Evolutionary conservation across 2,888 invertebrate species (phyloP).

Genomic region (Elysia crispata): DNA sequence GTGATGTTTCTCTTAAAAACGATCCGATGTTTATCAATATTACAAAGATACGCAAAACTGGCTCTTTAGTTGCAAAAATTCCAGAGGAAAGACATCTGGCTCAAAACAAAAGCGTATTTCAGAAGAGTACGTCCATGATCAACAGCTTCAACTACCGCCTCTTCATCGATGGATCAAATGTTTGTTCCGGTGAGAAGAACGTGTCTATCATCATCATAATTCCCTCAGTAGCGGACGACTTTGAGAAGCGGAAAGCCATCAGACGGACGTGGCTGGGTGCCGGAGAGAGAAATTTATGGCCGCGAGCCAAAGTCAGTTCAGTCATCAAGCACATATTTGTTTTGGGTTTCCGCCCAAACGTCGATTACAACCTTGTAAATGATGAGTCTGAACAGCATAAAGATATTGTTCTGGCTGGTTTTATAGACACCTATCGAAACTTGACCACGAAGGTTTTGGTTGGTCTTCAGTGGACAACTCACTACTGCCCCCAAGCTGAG

Average conservation of each 20-base stretch:
- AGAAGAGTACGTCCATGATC: neutral
- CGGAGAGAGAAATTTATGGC: conserved; percentile 29
- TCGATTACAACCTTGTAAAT: neutral
- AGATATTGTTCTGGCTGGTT: conserved; percentile 46
- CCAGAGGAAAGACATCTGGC: conserved; percentile 10
- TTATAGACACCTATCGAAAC: conserved; percentile 47
- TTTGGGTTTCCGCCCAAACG: neutral
- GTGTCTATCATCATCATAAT: conserved; percentile 31
- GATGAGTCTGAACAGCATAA: conserved; percentile 24
- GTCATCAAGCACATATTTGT: conserved; percentile 37
- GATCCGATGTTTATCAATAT: no score
- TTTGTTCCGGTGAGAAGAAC: neutral
- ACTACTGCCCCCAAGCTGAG: conserved; percentile 34
- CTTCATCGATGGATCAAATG: conserved; percentile 9
- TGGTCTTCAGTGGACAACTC: conserved; percentile 42
- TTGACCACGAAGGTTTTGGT: conserved; percentile 46
- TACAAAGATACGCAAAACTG: no score
- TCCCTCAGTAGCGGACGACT: neutral
- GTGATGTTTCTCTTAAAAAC: no score
- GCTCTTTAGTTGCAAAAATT: neutral
- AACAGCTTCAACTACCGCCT: neutral
- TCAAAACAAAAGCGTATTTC: neutral
- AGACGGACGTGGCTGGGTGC: conserved; percentile 33
- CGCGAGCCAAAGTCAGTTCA: neutral
- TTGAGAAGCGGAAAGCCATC: conserved; percentile 1